Evolutionary conservation across 2,113 vertebrate species (phyloP).

Genomic region (Larimichthys crocea): DNA sequence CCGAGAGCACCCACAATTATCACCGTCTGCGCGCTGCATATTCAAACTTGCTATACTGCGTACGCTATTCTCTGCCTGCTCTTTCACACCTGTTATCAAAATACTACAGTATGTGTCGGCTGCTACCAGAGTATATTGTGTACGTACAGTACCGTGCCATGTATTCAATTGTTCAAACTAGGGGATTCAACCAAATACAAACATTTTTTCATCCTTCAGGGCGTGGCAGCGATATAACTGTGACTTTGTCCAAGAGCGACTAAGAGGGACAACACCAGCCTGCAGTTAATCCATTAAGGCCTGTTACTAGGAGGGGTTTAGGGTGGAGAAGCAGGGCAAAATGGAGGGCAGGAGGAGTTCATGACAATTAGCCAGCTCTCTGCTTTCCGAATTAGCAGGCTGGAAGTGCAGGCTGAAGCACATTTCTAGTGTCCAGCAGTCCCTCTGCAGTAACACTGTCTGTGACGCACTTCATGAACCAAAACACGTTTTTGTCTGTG

Average conservation of each 20-base stretch:
- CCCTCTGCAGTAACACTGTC: conserved; percentile 17
- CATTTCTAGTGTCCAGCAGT: conserved; percentile 21
- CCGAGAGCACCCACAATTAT: conserved; percentile 80
- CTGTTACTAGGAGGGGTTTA: conserved; percentile 62
- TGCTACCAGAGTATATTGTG: conserved; percentile 11
- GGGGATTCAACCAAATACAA: not conserved
- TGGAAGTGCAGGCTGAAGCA: conserved; percentile 34
- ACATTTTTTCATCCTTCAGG: conserved; percentile 17
- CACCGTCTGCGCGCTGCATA: conserved; percentile 74
- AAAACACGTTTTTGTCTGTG: not conserved
- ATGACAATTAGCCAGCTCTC: conserved; percentile 73
- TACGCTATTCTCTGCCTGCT: conserved; percentile 32
- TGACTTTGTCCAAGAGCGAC: conserved; percentile 27
- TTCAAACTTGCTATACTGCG: conserved; percentile 66
- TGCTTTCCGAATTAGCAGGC: conserved; percentile 59
- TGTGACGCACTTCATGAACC: conserved; percentile 13
- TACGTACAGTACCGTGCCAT: not conserved
- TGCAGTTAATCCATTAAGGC: conserved; percentile 72
- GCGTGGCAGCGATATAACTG: conserved; percentile 27
- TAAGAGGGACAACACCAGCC: conserved; percentile 39
- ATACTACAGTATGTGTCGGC: conserved; percentile 16
- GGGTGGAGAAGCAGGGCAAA: conserved; percentile 59
- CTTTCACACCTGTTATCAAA: conserved; percentile 45
- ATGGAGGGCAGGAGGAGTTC: conserved; percentile 66
- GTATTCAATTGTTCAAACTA: conserved; percentile 3